Evolutionary conservation across 2,797 vertebrate genomes (phyloP).

Genomic region (Hemitrygon akajei): DNA sequence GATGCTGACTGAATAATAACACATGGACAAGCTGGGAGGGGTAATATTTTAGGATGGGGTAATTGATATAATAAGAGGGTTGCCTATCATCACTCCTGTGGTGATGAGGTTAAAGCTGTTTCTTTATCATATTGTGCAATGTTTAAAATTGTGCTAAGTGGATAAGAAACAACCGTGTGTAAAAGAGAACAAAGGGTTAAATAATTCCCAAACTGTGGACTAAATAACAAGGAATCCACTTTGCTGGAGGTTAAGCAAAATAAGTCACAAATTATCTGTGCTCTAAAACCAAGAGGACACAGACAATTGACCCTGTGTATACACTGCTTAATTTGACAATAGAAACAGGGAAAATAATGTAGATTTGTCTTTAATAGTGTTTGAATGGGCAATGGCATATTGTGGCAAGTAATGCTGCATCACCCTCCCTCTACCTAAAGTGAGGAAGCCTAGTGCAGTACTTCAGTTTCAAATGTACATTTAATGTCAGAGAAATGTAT

Average conservation of each 20-base stretch:
- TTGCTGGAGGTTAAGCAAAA: background rate
- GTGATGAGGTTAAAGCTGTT: background rate
- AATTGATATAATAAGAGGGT: background rate
- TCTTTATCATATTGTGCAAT: background rate
- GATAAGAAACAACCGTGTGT: background rate
- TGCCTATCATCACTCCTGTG: background rate
- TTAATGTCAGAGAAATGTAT: too few relatives aligned
- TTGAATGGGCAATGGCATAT: background rate
- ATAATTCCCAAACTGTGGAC: background rate
- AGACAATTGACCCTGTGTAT: background rate
- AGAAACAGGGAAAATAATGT: background rate
- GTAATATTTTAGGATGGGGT: background rate
- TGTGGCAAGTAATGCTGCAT: too few relatives aligned
- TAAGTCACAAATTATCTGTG: background rate
- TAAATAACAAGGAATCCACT: background rate
- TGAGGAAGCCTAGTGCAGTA: background rate
- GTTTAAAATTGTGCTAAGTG: background rate
- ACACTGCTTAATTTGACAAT: background rate
- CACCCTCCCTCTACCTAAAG: background rate
- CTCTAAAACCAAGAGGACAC: background rate
- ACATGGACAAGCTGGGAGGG: background rate
- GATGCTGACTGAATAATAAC: background rate
- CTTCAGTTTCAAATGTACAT: too few relatives aligned
- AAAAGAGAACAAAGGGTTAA: background rate
- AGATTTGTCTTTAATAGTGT: background rate